Evolutionary conservation across 2,888 invertebrate species (phyloP).

Genomic region (Elysia crispata): DNA sequence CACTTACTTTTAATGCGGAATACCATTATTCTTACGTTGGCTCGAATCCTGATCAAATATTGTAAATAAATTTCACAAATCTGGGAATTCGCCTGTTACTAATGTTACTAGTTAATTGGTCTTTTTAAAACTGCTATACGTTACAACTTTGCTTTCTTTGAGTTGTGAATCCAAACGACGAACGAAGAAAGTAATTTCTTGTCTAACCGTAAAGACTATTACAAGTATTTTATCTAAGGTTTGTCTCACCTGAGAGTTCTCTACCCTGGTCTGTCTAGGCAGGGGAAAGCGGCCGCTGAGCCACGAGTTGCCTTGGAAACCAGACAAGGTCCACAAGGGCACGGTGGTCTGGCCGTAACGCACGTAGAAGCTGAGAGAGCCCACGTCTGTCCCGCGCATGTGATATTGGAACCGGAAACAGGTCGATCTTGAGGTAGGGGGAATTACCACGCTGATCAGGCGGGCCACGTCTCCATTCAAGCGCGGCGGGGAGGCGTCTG

Average conservation of each 20-base stretch:
- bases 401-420: constrained; percentile 75
- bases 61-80: too few species aligned
- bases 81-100: too few species aligned
- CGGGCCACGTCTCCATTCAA: constrained; percentile 75
- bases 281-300: constrained; percentile 52
- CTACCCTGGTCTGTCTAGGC: background rate
- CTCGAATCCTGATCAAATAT: too few species aligned
- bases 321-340: constrained; percentile 56
- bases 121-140: too few species aligned
- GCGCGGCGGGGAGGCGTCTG: constrained; percentile 79
- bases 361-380: constrained; percentile 41
- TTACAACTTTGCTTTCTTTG: too few species aligned
- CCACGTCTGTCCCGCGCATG: constrained; percentile 55
- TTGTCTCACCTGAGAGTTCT: constrained; percentile 39
- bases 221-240: too few species aligned
- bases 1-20: too few species aligned
- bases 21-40: too few species aligned
- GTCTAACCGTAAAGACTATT: too few species aligned
- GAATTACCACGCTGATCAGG: constrained; percentile 61
- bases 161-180: too few species aligned
- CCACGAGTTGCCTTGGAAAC: constrained; percentile 67
- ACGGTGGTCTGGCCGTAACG: background rate
- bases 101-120: too few species aligned
- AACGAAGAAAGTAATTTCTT: too few species aligned
- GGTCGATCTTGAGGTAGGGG: constrained; percentile 52